These are phyloP conservation scores for Nudaria mundana DNA, from an alignment of 2,888 invertebrate species.

Conservation along the genomic window DNA sequence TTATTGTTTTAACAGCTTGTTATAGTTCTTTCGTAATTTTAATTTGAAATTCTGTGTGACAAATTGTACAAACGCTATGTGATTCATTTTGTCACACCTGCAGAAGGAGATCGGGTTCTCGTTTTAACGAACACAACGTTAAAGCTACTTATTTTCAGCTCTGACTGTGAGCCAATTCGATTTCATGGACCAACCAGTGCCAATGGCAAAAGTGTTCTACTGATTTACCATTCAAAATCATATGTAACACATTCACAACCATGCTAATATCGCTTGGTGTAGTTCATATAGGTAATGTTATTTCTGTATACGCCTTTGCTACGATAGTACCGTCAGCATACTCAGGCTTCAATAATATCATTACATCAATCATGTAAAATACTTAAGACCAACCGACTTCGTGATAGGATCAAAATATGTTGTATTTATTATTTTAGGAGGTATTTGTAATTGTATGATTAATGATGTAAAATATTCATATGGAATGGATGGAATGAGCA, in stretches of 20 bases:
- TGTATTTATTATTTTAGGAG: too few species aligned
- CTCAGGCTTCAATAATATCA: too few species aligned
- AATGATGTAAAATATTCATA: too few species aligned
- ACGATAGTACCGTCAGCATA: too few species aligned
- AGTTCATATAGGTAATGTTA: too few species aligned
- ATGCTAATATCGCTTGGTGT: too few species aligned
- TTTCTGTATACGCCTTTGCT: too few species aligned
- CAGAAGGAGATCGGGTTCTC: slow-evolving; percentile 42
- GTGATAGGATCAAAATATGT: too few species aligned
- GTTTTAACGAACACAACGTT: slow-evolving; percentile 51
- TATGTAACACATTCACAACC: slow-evolving; percentile 37
- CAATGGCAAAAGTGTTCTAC: slow-evolving; percentile 52
- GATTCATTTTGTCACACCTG: slow-evolving; percentile 49
- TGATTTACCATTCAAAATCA: slow-evolving; percentile 45
- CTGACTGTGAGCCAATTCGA: slow-evolving; percentile 76
- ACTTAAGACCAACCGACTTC: too few species aligned
- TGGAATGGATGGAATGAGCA: too few species aligned
- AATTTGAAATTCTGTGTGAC: slow-evolving; percentile 12
- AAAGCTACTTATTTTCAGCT: slow-evolving; percentile 70
- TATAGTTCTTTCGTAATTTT: slow-evolving; percentile 13
- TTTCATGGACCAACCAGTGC: slow-evolving; percentile 66
- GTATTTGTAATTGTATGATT: too few species aligned
- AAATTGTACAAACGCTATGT: slow-evolving; percentile 26
- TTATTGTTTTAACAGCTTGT: slow-evolving; percentile 9
- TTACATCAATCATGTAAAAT: too few species aligned